Percentiles rank a stretch among this genome's conserved stretches.
These are phyloP conservation scores for Aphis gossypii DNA, from an alignment of 1,140 invertebrate genomes.

Conservation along the genomic window DNA sequence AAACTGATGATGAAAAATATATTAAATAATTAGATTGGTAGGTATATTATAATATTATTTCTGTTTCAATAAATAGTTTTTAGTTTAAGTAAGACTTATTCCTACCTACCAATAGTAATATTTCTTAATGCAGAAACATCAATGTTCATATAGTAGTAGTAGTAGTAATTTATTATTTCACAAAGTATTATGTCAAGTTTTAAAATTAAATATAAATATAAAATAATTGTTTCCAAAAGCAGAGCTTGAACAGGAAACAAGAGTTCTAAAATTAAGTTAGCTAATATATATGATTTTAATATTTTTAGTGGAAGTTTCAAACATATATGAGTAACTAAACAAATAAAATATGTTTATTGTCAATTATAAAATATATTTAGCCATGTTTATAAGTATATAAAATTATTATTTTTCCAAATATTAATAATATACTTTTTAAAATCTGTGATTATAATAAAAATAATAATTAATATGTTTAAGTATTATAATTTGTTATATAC, in stretches of 20 bases:
- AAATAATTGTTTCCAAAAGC: too few relatives aligned
- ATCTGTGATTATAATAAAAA: background rate
- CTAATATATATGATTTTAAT: background rate
- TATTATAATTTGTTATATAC: too few relatives aligned
- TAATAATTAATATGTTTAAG: too few relatives aligned
- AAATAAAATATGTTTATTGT: background rate
- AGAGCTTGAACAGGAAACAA: too few relatives aligned
- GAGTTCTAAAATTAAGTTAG: too few relatives aligned
- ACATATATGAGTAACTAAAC: background rate
- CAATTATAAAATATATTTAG: background rate
- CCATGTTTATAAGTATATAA: background rate
- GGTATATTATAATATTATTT: background rate
- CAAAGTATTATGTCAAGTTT: too few relatives aligned
- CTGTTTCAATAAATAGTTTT: background rate
- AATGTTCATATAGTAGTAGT: too few relatives aligned
- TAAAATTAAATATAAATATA: too few relatives aligned
- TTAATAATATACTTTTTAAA: background rate
- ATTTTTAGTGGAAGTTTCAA: background rate
- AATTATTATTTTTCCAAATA: background rate
- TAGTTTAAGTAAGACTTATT: background rate
- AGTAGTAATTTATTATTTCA: too few relatives aligned
- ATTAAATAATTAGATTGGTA: background rate
- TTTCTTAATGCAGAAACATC: background rate
- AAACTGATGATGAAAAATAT: background rate
- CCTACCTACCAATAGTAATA: background rate